Percentiles rank a stretch among this genome's conserved stretches.
Conservation (phyloP, 2,113 vertebrate genomes). For the Pseudolaguvia tuberculata region DNA sequence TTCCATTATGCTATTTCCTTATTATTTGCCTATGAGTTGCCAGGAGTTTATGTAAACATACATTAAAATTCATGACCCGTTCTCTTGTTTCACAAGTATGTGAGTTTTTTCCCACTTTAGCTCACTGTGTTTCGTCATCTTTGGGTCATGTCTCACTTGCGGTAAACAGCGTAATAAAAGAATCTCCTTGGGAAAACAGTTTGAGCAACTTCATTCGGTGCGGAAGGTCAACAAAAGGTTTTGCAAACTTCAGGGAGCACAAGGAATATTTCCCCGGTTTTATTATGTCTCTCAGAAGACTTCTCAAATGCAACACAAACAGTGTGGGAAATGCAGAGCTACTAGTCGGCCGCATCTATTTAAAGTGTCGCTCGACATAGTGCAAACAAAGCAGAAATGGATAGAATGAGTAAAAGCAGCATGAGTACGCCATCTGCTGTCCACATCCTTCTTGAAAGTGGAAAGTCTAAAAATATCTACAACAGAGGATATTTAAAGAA, state of each 20-base stretch:
- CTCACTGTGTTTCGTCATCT: slow-evolving; percentile 7
- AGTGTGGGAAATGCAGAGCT: neutral
- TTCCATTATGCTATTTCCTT: neutral
- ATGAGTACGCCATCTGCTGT: slow-evolving; percentile 55
- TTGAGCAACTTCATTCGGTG: slow-evolving; percentile 16
- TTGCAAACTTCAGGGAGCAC: slow-evolving; percentile 9
- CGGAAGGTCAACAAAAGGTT: slow-evolving; percentile 23
- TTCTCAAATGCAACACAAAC: slow-evolving; percentile 23
- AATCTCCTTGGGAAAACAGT: slow-evolving; percentile 18
- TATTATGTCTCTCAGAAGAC: slow-evolving; percentile 7
- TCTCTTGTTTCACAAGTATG: neutral
- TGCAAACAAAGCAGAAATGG: neutral
- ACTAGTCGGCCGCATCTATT: neutral
- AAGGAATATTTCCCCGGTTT: slow-evolving; percentile 12
- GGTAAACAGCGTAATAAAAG: slow-evolving; percentile 14
- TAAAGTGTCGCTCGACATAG: neutral
- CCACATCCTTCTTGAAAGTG: slow-evolving; percentile 5
- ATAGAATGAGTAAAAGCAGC: slow-evolving; percentile 27
- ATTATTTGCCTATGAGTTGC: neutral
- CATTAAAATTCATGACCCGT: neutral
- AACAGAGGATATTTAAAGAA: neutral
- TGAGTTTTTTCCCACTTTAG: neutral
- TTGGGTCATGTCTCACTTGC: slow-evolving; percentile 14
- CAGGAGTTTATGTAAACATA: neutral
- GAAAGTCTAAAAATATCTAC: neutral